These are phyloP conservation scores for Eurypyga helias DNA, from an alignment of 2,113 vertebrate genomes.

Conservation along the genomic window DNA sequence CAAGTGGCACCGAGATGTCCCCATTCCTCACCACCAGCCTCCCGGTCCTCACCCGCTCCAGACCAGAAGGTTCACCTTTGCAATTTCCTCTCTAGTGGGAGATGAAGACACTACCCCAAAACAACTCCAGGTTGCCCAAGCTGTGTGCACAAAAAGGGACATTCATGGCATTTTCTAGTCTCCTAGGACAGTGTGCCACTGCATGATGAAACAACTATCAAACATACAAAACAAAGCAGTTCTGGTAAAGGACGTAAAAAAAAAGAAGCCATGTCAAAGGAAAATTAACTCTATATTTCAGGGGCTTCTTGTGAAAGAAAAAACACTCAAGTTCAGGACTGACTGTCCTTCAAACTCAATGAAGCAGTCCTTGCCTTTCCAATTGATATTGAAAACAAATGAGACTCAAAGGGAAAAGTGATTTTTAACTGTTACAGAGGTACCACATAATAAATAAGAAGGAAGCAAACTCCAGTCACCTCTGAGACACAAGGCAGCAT, in stretches of 20 bases:
- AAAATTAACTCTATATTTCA: constrained; percentile 30
- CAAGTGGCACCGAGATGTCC: constrained; percentile 67
- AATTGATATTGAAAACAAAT: neutral
- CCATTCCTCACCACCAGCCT: neutral
- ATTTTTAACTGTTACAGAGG: neutral
- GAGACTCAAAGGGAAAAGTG: neutral
- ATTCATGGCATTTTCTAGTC: neutral
- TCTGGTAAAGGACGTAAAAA: constrained; percentile 36
- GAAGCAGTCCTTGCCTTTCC: neutral
- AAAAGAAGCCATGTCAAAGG: constrained; percentile 16
- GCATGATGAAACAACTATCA: constrained; percentile 18
- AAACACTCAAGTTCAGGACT: neutral
- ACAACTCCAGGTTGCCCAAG: neutral
- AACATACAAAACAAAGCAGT: neutral
- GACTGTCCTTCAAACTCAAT: neutral
- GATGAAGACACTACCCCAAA: neutral
- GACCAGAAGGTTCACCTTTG: neutral
- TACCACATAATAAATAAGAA: neutral
- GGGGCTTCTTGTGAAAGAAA: neutral
- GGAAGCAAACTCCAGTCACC: neutral
- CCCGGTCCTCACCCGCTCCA: neutral
- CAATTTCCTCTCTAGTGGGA: constrained; percentile 14
- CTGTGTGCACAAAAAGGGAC: neutral
- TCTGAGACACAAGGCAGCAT: neutral
- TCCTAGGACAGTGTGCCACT: neutral